Evolutionary conservation across 2,888 invertebrate species (phyloP).

Genomic region (Drosophila demipolita): DNA sequence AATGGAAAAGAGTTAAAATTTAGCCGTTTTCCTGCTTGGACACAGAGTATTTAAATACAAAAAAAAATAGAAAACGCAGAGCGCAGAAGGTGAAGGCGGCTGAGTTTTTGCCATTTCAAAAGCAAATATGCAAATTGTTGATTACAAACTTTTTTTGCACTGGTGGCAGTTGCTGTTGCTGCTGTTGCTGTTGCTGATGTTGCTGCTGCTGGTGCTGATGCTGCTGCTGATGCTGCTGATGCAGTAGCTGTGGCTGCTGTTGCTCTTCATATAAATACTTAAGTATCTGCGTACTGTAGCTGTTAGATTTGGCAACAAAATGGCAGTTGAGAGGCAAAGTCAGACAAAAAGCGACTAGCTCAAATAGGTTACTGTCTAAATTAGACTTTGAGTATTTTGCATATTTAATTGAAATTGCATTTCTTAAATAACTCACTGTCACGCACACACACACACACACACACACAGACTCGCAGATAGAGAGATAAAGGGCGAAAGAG

Average conservation of each 20-base stretch:
- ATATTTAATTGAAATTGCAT: conserved; percentile 79
- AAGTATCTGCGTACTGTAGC: conserved; percentile 69
- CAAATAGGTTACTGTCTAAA: conserved; percentile 62
- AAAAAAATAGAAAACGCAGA: conserved; percentile 34
- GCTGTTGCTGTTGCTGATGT: not conserved
- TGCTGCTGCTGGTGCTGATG: conserved; percentile 37
- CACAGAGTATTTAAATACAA: conserved; percentile 11
- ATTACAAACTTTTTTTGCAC: conserved; percentile 74
- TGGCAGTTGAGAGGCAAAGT: conserved; percentile 35
- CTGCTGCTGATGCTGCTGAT: not conserved
- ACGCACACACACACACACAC: conserved; percentile 44
- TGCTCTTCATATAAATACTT: conserved; percentile 72
- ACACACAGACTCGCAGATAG: not conserved
- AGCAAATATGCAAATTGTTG: conserved; percentile 81
- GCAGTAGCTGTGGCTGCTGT: conserved; percentile 5
- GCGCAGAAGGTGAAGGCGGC: conserved; percentile 69
- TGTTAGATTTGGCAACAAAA: conserved; percentile 46
- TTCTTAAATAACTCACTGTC: conserved; percentile 79
- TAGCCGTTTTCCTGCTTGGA: not conserved
- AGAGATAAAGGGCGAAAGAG: conserved; percentile 2
- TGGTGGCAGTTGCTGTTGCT: conserved; percentile 11
- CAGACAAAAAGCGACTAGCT: conserved; percentile 19
- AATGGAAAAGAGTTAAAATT: not conserved
- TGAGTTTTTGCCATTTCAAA: conserved; percentile 69
- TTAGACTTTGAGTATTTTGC: conserved; percentile 80